Percentiles rank a stretch among this genome's conserved stretches.
Evolutionary conservation across 2,888 invertebrate species (phyloP).

Genomic region (Alloscopus bannaensis): DNA sequence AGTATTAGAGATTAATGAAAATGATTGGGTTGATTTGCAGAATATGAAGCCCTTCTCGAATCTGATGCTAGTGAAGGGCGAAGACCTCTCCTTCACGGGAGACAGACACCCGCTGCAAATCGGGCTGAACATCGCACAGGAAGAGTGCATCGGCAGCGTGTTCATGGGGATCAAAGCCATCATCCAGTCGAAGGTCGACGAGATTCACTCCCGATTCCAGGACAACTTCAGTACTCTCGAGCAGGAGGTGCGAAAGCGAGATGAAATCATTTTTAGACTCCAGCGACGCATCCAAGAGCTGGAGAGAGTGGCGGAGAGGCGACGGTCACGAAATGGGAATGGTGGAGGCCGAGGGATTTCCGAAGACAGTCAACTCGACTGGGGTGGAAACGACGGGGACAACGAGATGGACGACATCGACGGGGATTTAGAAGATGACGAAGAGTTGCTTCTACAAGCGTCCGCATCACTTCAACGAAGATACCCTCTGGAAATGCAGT

Average conservation of each 20-base stretch:
- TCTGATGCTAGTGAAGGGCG: constrained; percentile 54
- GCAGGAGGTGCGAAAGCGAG: constrained; percentile 86
- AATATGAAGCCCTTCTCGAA: constrained; percentile 59
- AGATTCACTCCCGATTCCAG: constrained; percentile 76
- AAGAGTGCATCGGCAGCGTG: constrained; percentile 88
- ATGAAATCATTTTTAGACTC: constrained; percentile 87
- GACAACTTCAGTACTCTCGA: constrained; percentile 84
- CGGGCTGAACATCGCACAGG: constrained; percentile 77
- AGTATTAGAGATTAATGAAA: neutral
- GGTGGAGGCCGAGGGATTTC: constrained; percentile 13
- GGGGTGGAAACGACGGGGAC: constrained; percentile 55
- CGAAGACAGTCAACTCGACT: constrained; percentile 8
- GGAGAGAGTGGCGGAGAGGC: constrained; percentile 75
- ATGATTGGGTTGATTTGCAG: constrained; percentile 31
- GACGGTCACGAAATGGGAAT: constrained; percentile 27
- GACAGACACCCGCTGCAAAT: constrained; percentile 50
- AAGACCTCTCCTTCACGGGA: constrained; percentile 31
- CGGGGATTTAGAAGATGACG: constrained; percentile 69
- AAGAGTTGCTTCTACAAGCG: constrained; percentile 41
- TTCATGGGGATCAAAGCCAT: constrained; percentile 87
- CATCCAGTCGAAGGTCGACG: constrained; percentile 80
- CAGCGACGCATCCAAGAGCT: constrained; percentile 84
- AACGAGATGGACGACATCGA: constrained; percentile 64
- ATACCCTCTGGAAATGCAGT: constrained; percentile 46
- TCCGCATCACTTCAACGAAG: constrained; percentile 24